A percentile compares a stretch with the other conserved stretches of the same genome.
These are phyloP conservation scores for Denticeps clupeoides DNA, from an alignment of 2,797 vertebrate species.

Conservation along the genomic window DNA sequence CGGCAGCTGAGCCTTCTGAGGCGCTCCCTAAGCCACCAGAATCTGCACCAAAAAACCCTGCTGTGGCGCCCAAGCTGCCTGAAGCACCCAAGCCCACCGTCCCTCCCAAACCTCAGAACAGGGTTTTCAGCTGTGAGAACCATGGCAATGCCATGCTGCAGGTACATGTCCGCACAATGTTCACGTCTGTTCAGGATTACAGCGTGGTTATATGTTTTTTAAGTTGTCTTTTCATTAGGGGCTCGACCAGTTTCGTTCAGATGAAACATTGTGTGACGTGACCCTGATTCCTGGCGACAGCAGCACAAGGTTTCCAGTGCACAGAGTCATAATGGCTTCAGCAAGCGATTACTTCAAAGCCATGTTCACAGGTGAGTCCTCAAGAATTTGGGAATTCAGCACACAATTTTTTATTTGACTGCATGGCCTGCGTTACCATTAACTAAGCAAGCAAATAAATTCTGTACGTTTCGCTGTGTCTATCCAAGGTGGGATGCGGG, in stretches of 20 bases:
- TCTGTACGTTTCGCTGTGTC: background rate
- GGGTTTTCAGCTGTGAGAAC: conserved; percentile 51
- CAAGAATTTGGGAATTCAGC: background rate
- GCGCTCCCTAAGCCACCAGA: conserved; percentile 17
- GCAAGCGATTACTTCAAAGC: conserved; percentile 73
- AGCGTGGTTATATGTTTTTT: background rate
- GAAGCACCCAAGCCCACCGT: conserved; percentile 47
- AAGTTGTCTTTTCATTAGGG: conserved; percentile 37
- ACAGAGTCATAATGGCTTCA: conserved; percentile 69
- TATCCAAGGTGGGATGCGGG: conserved; percentile 64
- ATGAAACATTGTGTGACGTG: conserved; percentile 61
- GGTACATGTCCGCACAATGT: conserved; percentile 34
- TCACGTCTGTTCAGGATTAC: background rate
- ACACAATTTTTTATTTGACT: background rate
- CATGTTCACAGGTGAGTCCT: conserved; percentile 65
- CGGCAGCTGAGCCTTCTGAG: conserved; percentile 23
- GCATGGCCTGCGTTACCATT: background rate
- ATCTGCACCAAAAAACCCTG: conserved; percentile 21
- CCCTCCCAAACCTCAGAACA: conserved; percentile 47
- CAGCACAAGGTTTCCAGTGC: conserved; percentile 55
- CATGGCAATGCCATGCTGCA: conserved; percentile 53
- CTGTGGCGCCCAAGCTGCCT: conserved; percentile 30
- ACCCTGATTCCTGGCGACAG: conserved; percentile 62
- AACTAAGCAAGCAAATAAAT: background rate
- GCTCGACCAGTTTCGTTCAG: conserved; percentile 50